A percentile compares a stretch with the other conserved stretches of the same genome.
phyloP scores from a whole-genome alignment of 2,113 vertebrate genomes.

The Diadophis punctatus region DNA sequence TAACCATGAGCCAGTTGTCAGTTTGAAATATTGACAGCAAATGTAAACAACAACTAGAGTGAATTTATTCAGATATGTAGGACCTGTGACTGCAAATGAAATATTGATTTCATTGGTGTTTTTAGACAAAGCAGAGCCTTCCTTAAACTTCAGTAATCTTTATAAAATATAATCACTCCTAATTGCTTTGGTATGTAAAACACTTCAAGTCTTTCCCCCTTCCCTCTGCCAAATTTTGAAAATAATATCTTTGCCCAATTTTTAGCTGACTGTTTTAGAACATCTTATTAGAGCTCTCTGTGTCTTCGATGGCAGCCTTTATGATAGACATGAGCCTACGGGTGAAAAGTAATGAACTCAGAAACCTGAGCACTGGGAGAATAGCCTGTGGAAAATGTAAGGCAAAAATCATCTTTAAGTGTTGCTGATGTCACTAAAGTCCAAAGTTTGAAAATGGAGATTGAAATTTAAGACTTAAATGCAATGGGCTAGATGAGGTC shows the following conservation, averaged over 20 bases:
- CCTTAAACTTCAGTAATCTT: background rate
- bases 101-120: background rate
- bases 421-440: background rate
- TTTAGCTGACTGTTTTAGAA: background rate
- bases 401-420: rapidly evolving
- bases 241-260: background rate
- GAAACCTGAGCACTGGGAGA: background rate
- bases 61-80: background rate
- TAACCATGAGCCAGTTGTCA: background rate
- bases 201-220: background rate
- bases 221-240: background rate
- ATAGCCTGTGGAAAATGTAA: background rate
- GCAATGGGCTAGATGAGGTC: rapidly evolving
- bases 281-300: background rate
- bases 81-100: background rate
- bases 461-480: background rate
- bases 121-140: background rate
- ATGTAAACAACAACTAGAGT: background rate
- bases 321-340: background rate
- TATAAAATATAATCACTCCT: background rate
- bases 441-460: background rate
- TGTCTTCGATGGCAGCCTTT: background rate
- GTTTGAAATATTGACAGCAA: background rate
- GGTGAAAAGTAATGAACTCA: background rate
- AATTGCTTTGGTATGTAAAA: background rate